Evolutionary conservation across 2,113 vertebrate species (phyloP).

Genomic region (Laticauda laticaudata): DNA sequence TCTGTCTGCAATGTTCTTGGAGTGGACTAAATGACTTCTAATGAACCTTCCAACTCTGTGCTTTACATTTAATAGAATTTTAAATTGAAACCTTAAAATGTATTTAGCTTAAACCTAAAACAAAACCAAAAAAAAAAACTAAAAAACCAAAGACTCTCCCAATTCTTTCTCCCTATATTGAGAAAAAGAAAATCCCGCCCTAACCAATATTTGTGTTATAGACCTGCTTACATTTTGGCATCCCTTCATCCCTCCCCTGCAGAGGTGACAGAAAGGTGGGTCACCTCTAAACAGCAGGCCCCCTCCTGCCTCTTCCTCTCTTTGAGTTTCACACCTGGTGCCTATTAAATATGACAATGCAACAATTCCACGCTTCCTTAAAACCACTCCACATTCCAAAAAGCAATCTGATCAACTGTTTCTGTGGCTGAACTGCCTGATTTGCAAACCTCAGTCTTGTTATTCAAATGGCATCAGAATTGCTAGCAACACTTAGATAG

Average conservation of each 20-base stretch:
- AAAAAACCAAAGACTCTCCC: not conserved
- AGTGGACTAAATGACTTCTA: not conserved
- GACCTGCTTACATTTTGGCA: not conserved
- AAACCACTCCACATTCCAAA: not conserved
- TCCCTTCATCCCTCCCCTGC: not conserved
- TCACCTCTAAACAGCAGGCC: not conserved
- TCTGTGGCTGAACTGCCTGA: not conserved
- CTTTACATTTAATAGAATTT: not conserved
- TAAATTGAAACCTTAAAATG: not conserved
- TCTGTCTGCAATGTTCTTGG: no score
- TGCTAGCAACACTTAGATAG: not conserved
- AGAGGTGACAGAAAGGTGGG: not conserved
- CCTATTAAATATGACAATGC: not conserved
- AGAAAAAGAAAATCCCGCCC: not conserved
- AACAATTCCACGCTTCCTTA: not conserved
- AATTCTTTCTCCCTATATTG: not conserved
- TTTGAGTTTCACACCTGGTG: not conserved
- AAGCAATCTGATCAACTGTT: constrained; percentile 9
- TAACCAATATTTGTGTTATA: not conserved
- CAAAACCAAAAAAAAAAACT: no score
- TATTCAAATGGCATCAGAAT: not conserved
- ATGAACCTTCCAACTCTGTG: not conserved
- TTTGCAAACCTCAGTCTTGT: not conserved
- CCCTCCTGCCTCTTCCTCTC: not conserved
- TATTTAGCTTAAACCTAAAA: not conserved